A percentile compares a stretch with the other conserved stretches of the same genome.
These are phyloP conservation scores for Nematopogon swammerdamellus DNA, from an alignment of 2,888 invertebrate species.

Conservation along the genomic window DNA sequence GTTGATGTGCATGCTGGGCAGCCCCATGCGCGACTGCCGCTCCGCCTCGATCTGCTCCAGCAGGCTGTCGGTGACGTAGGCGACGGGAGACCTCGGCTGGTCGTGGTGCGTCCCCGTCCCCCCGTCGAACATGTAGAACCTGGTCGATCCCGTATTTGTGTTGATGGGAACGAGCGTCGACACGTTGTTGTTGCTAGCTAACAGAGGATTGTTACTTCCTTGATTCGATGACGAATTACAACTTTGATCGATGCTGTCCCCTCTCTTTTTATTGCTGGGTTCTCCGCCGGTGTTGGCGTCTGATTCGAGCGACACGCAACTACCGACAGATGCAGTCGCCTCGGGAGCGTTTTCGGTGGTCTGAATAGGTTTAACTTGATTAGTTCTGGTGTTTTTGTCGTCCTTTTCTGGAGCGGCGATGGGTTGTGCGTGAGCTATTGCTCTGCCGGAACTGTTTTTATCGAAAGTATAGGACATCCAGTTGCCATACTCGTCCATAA, in stretches of 20 bases:
- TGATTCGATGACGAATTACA: slow-evolving; percentile 36
- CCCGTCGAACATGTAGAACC: slow-evolving; percentile 47
- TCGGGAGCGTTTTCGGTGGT: slow-evolving; percentile 36
- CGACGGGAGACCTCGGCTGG: slow-evolving; percentile 44
- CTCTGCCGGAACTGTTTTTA: slow-evolving; percentile 62
- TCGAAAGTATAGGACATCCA: slow-evolving; percentile 88
- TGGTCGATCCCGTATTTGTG: slow-evolving; percentile 37
- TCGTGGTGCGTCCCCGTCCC: slow-evolving; percentile 35
- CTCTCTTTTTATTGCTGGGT: slow-evolving; percentile 9
- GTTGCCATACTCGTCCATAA: slow-evolving; percentile 81
- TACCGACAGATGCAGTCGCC: slow-evolving; percentile 37
- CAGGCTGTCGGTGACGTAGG: slow-evolving; percentile 46
- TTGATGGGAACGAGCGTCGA: slow-evolving; percentile 45
- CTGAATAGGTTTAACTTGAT: slow-evolving; percentile 30
- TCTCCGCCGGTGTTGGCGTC: slow-evolving; percentile 23
- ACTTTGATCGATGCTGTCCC: slow-evolving; percentile 43
- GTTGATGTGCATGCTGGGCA: slow-evolving; percentile 51
- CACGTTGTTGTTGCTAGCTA: slow-evolving; percentile 44
- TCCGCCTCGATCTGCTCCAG: slow-evolving; percentile 48
- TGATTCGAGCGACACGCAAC: slow-evolving; percentile 46
- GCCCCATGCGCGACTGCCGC: slow-evolving; percentile 41
- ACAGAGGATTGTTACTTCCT: slow-evolving; percentile 47
- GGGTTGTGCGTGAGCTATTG: slow-evolving; percentile 33
- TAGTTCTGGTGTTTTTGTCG: slow-evolving; percentile 21
- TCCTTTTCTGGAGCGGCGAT: slow-evolving; percentile 27